A percentile compares a stretch with the other conserved stretches of the same genome.
These are phyloP conservation scores for Sphaerophoria taeniata DNA, from an alignment of 2,888 invertebrate species.

Conservation along the genomic window DNA sequence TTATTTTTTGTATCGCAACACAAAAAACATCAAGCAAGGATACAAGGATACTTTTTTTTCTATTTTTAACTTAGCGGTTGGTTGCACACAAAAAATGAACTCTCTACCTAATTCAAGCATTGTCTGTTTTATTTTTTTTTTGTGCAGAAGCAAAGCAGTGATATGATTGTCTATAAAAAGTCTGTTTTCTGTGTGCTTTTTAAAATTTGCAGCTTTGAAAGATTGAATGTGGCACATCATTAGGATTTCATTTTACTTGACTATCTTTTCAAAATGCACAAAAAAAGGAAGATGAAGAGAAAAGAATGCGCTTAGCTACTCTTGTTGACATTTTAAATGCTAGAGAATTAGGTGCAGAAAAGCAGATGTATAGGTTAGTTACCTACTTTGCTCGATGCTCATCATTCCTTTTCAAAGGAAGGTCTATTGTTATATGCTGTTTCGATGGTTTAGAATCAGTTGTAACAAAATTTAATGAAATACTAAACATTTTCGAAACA, in stretches of 20 bases:
- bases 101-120: neutral
- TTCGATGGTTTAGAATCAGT: too few species aligned
- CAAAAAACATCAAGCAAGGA: neutral
- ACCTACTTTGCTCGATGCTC: too few species aligned
- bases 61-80: constrained; percentile 55
- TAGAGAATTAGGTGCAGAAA: neutral
- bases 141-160: too few species aligned
- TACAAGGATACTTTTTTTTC: neutral
- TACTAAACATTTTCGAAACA: too few species aligned
- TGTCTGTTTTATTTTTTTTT: neutral
- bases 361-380: neutral
- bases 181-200: neutral
- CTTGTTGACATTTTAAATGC: constrained; percentile 18
- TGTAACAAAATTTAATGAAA: too few species aligned
- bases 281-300: neutral
- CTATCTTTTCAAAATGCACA: neutral
- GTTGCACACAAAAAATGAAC: constrained; percentile 29
- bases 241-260: constrained; percentile 41
- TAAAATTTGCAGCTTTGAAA: constrained; percentile 54
- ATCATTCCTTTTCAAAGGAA: too few species aligned
- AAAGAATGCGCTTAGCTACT: too few species aligned
- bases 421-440: too few species aligned
- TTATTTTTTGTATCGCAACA: neutral
- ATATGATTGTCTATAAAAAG: neutral
- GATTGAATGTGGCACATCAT: constrained; percentile 64